A percentile compares a stretch with the other conserved stretches of the same genome.
These are phyloP conservation scores for Macaria notata DNA, from an alignment of 2,888 invertebrate genomes.

Conservation along the genomic window DNA sequence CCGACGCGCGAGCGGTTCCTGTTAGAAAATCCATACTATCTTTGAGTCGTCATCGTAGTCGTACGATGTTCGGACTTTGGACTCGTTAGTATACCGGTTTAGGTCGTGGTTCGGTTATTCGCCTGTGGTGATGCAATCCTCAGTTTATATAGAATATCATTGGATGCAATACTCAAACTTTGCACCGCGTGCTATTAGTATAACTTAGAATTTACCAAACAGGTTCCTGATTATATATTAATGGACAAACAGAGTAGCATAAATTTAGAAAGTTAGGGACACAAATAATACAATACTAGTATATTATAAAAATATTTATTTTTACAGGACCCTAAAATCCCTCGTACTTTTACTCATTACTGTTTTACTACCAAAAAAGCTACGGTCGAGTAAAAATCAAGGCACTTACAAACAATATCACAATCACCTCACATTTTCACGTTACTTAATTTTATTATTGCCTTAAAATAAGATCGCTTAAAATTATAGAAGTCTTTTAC, in stretches of 20 bases:
- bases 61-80: constrained; percentile 15
- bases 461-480: constrained; percentile 23
- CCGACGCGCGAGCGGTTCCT: neutral
- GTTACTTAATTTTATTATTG: constrained; percentile 7
- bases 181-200: too few relatives aligned
- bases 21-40: constrained; percentile 6
- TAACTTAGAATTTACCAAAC: too few relatives aligned
- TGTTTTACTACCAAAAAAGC: constrained; percentile 11
- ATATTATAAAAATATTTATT: constrained; percentile 1
- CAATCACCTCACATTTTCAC: constrained; percentile 24
- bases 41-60: neutral
- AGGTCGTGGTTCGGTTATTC: too few relatives aligned
- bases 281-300: too few relatives aligned
- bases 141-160: too few relatives aligned
- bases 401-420: constrained; percentile 40
- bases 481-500: constrained; percentile 26
- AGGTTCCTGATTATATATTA: too few relatives aligned
- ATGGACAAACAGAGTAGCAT: too few relatives aligned
- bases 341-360: constrained; percentile 51
- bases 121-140: constrained; percentile 4
- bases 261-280: neutral
- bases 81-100: neutral
- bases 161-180: too few relatives aligned
- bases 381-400: constrained; percentile 54
- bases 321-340: constrained; percentile 26